phyloP scores from a whole-genome alignment of 2,888 invertebrate genomes.

The Ornithoptera alexandrae region DNA sequence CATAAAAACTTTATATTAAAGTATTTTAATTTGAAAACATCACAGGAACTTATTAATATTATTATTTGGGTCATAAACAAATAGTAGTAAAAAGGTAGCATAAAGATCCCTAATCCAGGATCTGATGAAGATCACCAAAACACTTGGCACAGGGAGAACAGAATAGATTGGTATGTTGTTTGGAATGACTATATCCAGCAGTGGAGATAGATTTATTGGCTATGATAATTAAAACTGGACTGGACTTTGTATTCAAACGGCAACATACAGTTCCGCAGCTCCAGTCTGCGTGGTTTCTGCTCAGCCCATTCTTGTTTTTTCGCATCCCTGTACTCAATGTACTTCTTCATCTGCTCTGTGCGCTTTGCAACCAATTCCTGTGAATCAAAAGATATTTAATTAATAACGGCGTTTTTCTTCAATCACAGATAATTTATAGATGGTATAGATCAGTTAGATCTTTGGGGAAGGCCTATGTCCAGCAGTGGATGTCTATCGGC shows the following conservation, averaged over 20 bases:
- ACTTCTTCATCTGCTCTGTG: constrained; percentile 91
- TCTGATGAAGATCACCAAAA: no score
- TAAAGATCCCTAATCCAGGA: background rate
- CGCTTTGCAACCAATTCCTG: constrained; percentile 96
- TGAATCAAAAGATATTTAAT: background rate
- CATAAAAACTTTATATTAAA: background rate
- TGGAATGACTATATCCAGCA: no score
- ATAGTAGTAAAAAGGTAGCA: background rate
- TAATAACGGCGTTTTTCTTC: background rate
- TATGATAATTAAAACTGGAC: no score
- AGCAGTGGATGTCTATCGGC: no score
- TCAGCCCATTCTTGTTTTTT: constrained; percentile 87
- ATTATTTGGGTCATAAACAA: background rate
- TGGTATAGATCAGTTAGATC: no score
- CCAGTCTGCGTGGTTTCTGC: constrained; percentile 89
- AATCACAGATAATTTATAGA: background rate
- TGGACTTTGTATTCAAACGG: background rate
- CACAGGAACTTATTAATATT: no score
- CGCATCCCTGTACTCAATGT: constrained; percentile 88
- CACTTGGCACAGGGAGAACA: no score
- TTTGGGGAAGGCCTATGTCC: no score
- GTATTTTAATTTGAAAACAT: no score
- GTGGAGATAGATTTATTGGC: no score
- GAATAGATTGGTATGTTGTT: no score
- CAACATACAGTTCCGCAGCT: constrained; percentile 91